These are phyloP conservation scores for Meloidogyne floridensis DNA, from an alignment of 1,140 invertebrate species.

Conservation along the genomic window DNA sequence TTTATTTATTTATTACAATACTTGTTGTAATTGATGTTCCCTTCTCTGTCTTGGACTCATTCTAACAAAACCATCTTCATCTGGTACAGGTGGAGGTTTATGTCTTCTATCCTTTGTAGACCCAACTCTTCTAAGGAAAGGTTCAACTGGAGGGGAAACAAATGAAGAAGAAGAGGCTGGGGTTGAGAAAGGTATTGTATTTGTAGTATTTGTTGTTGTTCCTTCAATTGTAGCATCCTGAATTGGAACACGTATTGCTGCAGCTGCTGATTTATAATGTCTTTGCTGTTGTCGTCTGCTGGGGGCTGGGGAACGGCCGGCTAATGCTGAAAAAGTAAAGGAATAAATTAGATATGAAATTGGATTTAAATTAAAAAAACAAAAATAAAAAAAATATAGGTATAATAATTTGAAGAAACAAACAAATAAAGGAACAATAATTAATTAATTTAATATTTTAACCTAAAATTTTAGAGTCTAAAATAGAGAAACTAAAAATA, in stretches of 20 bases:
- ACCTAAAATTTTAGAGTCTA: too few species aligned
- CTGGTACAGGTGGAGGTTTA: conserved; percentile 43
- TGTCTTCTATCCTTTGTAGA: conserved; percentile 30
- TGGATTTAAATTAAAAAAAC: neutral
- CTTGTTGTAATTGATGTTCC: conserved; percentile 26
- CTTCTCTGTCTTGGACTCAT: conserved; percentile 34
- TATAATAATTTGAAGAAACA: neutral
- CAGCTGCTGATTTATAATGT: neutral
- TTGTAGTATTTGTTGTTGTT: neutral
- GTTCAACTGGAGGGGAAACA: conserved; percentile 29
- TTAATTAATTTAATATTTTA: too few species aligned
- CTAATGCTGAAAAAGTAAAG: conserved; percentile 42
- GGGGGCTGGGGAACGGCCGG: conserved; percentile 42
- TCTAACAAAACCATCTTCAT: conserved; percentile 46
- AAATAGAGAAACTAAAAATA: too few species aligned
- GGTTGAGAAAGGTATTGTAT: neutral
- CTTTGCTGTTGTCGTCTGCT: conserved; percentile 19
- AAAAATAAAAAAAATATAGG: neutral
- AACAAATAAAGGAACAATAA: conserved; percentile 12
- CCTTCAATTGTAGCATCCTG: neutral
- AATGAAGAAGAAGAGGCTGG: neutral
- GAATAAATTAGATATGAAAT: conserved; percentile 18
- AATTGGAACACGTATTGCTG: neutral
- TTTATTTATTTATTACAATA: neutral
- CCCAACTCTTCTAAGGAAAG: conserved; percentile 34